Evolutionary conservation across 2,113 vertebrate genomes (phyloP), one percentile per base, ranked within the genome.

Genomic region (Larimichthys crocea): DNA sequence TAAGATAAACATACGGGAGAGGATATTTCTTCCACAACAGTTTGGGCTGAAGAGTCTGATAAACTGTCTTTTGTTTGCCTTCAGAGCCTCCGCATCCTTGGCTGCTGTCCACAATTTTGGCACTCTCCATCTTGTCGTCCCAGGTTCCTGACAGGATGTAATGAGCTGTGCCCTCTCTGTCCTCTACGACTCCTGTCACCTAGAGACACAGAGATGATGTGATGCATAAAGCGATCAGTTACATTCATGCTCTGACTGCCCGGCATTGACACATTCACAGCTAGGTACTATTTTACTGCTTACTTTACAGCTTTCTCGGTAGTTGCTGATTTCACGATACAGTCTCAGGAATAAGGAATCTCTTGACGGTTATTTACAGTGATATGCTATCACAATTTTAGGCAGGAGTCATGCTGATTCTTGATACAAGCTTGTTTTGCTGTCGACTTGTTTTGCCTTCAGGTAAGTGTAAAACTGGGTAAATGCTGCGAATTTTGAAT

Each of bases 11-110:
- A 61, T 95, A 99, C 98, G 97, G 98, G 3, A 99, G 95, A 0
- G 97, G 96, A 87, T 98, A 98, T 86, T 98, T 99, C 93, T 96
- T 98, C 98, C 98, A 99, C 22, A 99, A 84, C 40, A 97, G 92
- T 94, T 97, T 98, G 82, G 97, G 95, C 0, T 96, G 93, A 83
- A 97, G 95, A 0, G 98, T 98, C 94, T 99, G 97, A 94, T 99
- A 99, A 67, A 99, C 96, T 0, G 95, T 99, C 92, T 98, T 99
- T 74, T 97, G 98, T 86, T 97, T 97, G 73, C 97, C 96, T 19
- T 99, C 98, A 0, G 82, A 92, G 89, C 95, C 95, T 62, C 94
- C 95, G 76, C 95, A 95, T 64, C 96, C 96, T 0, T 95, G 93
- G 91, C 96, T 97, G 92, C 97, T 97, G 16, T 99, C 96, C 53